These are phyloP conservation scores for Mamestra configurata DNA, from an alignment of 1,140 invertebrate genomes.

Conservation along the genomic window DNA sequence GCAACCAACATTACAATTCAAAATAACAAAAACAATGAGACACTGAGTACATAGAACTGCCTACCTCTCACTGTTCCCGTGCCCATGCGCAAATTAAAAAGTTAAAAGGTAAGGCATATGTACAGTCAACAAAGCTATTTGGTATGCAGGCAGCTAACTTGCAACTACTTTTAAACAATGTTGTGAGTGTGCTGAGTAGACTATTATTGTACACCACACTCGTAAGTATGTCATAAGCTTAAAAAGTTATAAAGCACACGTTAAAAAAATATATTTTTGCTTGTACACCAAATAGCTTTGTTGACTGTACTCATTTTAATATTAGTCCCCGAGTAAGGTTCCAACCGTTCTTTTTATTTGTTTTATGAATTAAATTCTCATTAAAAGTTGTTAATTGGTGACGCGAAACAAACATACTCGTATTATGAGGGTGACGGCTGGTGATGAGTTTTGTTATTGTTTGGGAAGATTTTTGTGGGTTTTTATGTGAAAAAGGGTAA, in stretches of 20 bases:
- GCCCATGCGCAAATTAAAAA: not conserved
- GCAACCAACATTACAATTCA: not conserved
- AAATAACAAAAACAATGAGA: not conserved
- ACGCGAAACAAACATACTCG: conserved; percentile 16
- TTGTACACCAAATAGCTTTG: no score
- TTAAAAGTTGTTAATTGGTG: conserved; percentile 38
- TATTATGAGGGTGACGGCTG: not conserved
- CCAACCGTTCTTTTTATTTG: not conserved
- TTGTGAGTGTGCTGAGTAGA: no score
- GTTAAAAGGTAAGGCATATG: not conserved
- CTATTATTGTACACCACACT: no score
- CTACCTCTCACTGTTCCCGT: not conserved
- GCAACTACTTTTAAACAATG: no score
- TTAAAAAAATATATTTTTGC: no score
- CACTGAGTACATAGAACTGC: not conserved
- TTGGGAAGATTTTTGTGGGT: not conserved
- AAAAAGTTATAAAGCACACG: no score
- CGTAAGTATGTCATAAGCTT: no score
- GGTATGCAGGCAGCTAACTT: no score
- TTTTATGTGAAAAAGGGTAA: no score
- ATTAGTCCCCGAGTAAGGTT: not conserved
- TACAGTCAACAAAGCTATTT: no score
- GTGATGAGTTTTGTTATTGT: not conserved
- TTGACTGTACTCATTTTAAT: no score
- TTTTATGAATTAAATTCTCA: conserved; percentile 28